A percentile compares a stretch with the other conserved stretches of the same genome.
Conservation (phyloP, 2,888 invertebrate genomes). For the Calliphora vomitoria region DNA sequence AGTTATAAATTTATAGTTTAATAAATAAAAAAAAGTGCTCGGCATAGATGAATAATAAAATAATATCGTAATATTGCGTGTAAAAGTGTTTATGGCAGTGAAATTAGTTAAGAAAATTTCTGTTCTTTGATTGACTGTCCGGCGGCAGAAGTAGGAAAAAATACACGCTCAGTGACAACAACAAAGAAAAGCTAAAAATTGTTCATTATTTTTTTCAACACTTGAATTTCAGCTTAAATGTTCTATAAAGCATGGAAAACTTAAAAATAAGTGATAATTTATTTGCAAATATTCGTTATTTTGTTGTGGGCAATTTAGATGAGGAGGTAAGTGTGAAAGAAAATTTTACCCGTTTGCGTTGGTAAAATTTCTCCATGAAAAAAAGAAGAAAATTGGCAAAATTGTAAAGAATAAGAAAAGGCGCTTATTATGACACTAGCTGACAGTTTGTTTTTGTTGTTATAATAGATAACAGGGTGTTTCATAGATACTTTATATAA, state of each 20-base stretch:
- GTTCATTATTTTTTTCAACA: neutral
- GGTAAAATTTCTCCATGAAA: conserved; percentile 22
- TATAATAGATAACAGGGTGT: conserved; percentile 64
- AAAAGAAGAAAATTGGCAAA: conserved; percentile 35
- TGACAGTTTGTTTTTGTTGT: conserved; percentile 55
- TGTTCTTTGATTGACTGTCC: conserved; percentile 50
- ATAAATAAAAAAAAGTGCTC: neutral
- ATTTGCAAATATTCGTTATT: conserved; percentile 94
- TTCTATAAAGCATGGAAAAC: conserved; percentile 80
- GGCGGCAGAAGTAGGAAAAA: conserved; percentile 45
- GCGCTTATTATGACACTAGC: conserved; percentile 68
- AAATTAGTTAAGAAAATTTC: conserved; percentile 18
- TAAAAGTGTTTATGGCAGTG: conserved; percentile 10
- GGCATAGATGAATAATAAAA: conserved; percentile 14
- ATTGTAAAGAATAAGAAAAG: conserved; percentile 51
- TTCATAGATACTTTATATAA: neutral
- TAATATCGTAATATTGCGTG: conserved; percentile 29
- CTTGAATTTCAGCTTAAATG: conserved; percentile 21
- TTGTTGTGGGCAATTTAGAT: conserved; percentile 91
- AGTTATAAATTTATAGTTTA: conserved; percentile 34
- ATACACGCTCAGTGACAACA: conserved; percentile 63
- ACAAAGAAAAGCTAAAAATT: conserved; percentile 52
- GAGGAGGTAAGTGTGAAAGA: conserved; percentile 86
- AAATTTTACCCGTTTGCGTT: neutral
- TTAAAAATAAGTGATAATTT: conserved; percentile 85